Evolutionary conservation across 2,797 vertebrate genomes (phyloP).

Genomic region (Galago senegalensis): DNA sequence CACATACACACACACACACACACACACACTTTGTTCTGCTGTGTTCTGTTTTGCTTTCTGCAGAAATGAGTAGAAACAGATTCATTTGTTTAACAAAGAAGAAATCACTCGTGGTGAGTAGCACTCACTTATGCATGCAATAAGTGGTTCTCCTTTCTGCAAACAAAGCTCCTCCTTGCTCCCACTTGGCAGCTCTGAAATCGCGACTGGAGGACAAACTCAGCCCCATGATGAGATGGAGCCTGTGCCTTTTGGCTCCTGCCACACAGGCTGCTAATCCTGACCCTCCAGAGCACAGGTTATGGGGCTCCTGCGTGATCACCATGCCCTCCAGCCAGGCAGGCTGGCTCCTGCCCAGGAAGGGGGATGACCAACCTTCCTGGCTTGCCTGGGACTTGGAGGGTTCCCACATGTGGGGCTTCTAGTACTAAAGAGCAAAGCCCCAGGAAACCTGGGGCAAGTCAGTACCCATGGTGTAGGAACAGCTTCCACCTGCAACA

Average conservation of each 20-base stretch:
- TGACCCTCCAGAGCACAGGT: too few relatives aligned
- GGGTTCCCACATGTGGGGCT: too few relatives aligned
- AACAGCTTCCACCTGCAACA: too few relatives aligned
- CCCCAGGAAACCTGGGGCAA: neutral
- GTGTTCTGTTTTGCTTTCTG: neutral
- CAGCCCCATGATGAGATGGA: neutral
- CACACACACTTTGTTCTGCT: neutral
- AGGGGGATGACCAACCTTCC: neutral
- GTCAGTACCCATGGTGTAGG: neutral
- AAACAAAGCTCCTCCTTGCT: neutral
- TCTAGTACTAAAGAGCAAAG: neutral
- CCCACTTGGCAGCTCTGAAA: neutral
- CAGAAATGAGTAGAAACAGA: neutral
- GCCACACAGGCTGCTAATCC: neutral
- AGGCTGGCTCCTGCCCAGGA: neutral
- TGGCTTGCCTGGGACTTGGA: neutral
- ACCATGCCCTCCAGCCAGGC: neutral
- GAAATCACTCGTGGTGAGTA: neutral
- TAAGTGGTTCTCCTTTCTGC: neutral
- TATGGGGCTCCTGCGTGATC: accelerated
- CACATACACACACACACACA: too few relatives aligned
- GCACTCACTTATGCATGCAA: neutral
- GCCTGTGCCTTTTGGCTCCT: neutral
- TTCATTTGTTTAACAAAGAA: neutral
- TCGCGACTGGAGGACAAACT: neutral